Conservation (phyloP, 2,888 invertebrate species). For the Myopa testacea region DNA sequence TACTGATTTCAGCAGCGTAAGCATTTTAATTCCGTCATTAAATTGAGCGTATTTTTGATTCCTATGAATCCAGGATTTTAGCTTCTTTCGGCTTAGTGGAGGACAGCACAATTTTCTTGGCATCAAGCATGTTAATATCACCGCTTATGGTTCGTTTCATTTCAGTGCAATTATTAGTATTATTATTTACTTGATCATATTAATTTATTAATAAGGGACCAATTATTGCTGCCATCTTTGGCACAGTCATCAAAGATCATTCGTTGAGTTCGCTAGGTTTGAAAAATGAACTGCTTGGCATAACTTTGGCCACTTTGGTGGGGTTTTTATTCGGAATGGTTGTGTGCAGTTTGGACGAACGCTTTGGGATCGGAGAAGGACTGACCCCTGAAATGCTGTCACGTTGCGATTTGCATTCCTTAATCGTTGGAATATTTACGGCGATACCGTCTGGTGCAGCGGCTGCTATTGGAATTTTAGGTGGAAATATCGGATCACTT, state of each 20-base stretch:
- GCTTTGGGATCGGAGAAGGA: slow-evolving; percentile 73
- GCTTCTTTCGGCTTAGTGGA: slow-evolving; percentile 81
- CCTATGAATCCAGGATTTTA: slow-evolving; percentile 70
- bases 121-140: slow-evolving; percentile 85
- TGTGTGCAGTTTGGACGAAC: slow-evolving; percentile 71
- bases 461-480: slow-evolving; percentile 81
- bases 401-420: slow-evolving; percentile 75
- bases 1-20: slow-evolving; percentile 79
- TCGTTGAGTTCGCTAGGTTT: slow-evolving; percentile 75
- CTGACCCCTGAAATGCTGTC: slow-evolving; percentile 77
- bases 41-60: background rate
- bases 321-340: slow-evolving; percentile 78
- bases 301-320: slow-evolving; percentile 75
- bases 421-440: slow-evolving; percentile 79
- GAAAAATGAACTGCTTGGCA: slow-evolving; percentile 76
- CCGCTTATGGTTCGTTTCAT: slow-evolving; percentile 73
- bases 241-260: slow-evolving; percentile 76
- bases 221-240: slow-evolving; percentile 81
- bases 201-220: slow-evolving; percentile 70
- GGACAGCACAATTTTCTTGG: slow-evolving; percentile 79
- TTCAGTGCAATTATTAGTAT: slow-evolving; percentile 65
- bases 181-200: background rate
- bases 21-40: slow-evolving; percentile 49
- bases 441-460: slow-evolving; percentile 83
- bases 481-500: slow-evolving; percentile 81